Percentiles rank a stretch among this genome's conserved stretches.
phyloP scores from a whole-genome alignment of 2,113 vertebrate species.

The Gallinago paraguaiae region DNA sequence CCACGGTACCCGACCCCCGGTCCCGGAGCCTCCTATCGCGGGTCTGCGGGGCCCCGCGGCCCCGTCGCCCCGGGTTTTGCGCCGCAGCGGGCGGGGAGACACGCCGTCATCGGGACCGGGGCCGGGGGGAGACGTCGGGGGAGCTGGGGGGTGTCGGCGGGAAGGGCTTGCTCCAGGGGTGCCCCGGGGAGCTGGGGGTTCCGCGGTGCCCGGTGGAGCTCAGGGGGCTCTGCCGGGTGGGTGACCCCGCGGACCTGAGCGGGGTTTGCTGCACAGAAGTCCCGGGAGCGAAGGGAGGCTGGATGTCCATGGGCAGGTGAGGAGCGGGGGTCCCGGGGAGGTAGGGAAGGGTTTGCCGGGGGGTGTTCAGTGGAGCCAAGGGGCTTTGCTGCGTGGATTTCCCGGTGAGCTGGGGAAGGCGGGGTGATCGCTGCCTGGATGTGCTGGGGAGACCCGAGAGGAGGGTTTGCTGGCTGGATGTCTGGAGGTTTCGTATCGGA shows the following conservation, averaged over 20 bases:
- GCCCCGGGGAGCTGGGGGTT: background rate
- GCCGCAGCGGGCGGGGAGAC: background rate
- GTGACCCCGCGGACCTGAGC: fast-evolving
- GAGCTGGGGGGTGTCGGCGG: background rate
- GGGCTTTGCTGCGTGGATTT: background rate
- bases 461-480: background rate
- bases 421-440: background rate
- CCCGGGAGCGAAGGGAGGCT: background rate
- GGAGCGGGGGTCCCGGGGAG: background rate
- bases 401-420: background rate
- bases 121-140: too few relatives aligned
- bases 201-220: background rate
- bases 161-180: background rate
- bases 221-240: background rate
- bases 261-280: background rate
- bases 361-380: background rate
- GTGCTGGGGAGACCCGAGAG: background rate
- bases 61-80: background rate
- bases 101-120: background rate
- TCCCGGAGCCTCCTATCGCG: background rate
- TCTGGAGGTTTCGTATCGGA: background rate
- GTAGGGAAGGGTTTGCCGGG: background rate
- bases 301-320: background rate
- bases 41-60: background rate
- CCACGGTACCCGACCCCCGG: background rate